phyloP scores from a whole-genome alignment of 2,888 invertebrate species.

The Odontocolon sp. region DNA sequence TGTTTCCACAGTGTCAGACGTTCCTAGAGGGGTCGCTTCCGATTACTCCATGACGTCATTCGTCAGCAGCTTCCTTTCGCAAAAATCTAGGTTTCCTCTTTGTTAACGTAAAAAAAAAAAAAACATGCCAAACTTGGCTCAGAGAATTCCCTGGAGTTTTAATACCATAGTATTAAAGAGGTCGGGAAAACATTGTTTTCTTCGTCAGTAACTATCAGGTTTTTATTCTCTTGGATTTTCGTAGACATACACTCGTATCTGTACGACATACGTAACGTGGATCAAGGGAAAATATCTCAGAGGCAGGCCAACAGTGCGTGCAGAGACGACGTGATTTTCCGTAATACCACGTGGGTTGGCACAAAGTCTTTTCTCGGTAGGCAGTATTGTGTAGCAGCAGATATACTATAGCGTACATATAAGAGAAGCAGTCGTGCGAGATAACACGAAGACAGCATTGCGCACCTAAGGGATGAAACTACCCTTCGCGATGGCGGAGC shows the following conservation, averaged over 20 bases:
- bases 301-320: constrained; percentile 39
- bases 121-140: not conserved
- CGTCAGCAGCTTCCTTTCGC: constrained; percentile 8
- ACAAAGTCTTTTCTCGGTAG: constrained; percentile 39
- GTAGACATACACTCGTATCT: constrained; percentile 8
- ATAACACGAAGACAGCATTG: constrained; percentile 70
- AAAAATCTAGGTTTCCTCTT: not conserved
- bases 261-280: not conserved
- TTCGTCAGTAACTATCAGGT: not conserved
- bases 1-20: constrained; percentile 59
- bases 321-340: constrained; percentile 68
- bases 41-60: constrained; percentile 45
- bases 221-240: constrained; percentile 24
- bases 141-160: too few relatives aligned
- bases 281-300: constrained; percentile 42
- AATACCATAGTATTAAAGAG: too few relatives aligned
- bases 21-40: constrained; percentile 38
- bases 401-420: constrained; percentile 41
- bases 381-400: constrained; percentile 19
- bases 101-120: not conserved
- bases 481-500: constrained; percentile 38
- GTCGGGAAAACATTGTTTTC: constrained; percentile 4
- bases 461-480: constrained; percentile 63
- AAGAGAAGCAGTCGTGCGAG: constrained; percentile 70
- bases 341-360: constrained; percentile 56